These are phyloP conservation scores for Cantharis rufa DNA, from an alignment of 2,888 invertebrate species.

Conservation along the genomic window DNA sequence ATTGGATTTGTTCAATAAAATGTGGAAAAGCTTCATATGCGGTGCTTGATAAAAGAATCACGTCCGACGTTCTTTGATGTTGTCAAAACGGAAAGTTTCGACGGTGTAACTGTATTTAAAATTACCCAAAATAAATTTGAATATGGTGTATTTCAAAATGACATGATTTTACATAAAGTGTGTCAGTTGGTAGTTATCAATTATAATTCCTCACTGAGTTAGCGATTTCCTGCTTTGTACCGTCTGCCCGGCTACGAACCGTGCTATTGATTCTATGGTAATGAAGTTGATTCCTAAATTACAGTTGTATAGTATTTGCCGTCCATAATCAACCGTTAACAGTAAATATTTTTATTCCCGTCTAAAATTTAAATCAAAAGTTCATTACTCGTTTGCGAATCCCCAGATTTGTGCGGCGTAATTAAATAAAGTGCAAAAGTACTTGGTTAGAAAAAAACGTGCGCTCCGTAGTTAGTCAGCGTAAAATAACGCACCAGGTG, in stretches of 20 bases:
- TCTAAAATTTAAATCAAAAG: not conserved
- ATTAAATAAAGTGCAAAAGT: not conserved
- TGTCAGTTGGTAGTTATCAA: constrained; percentile 25
- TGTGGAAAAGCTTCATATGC: not conserved
- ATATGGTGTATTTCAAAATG: not conserved
- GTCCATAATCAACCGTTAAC: constrained; percentile 18
- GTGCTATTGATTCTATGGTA: constrained; percentile 27
- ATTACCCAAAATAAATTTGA: not conserved
- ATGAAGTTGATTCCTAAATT: constrained; percentile 26
- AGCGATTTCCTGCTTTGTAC: constrained; percentile 27
- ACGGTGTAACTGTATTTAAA: not conserved
- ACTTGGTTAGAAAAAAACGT: not conserved
- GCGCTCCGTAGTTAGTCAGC: not conserved
- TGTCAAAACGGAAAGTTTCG: not conserved
- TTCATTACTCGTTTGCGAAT: no score
- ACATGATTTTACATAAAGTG: constrained; percentile 22
- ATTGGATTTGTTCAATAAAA: not conserved
- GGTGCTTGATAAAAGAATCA: not conserved
- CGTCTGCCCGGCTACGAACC: constrained; percentile 20
- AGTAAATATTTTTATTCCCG: not conserved
- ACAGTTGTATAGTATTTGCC: constrained; percentile 22
- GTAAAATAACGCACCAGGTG: not conserved
- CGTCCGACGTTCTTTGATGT: not conserved
- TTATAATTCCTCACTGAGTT: constrained; percentile 22
- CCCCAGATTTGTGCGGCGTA: not conserved